These are phyloP conservation scores for Microcebus tavaratra DNA, from an alignment of 2,113 vertebrate species.

Conservation along the genomic window DNA sequence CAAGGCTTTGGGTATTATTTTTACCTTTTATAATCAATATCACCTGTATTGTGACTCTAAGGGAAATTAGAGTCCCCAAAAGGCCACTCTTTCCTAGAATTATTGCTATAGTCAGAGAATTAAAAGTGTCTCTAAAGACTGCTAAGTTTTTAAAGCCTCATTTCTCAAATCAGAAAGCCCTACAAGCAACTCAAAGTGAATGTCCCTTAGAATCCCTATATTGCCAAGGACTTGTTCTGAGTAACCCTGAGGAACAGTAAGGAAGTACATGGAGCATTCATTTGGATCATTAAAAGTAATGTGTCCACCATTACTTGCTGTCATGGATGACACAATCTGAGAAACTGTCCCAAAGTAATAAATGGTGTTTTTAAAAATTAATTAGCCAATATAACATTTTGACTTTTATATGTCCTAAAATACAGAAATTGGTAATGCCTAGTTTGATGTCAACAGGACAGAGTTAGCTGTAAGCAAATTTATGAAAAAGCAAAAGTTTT, in stretches of 20 bases:
- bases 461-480: background rate
- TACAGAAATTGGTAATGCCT: constrained; percentile 31
- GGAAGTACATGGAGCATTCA: background rate
- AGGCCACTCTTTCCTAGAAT: background rate
- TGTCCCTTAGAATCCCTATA: background rate
- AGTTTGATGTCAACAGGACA: constrained; percentile 49
- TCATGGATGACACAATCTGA: constrained; percentile 51
- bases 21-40: background rate
- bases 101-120: background rate
- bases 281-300: constrained; percentile 48
- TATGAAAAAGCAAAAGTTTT: constrained; percentile 25
- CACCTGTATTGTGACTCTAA: background rate
- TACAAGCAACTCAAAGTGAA: background rate
- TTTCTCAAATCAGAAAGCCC: background rate
- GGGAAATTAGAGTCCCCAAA: background rate
- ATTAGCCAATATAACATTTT: constrained; percentile 69
- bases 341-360: constrained; percentile 63
- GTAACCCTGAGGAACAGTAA: background rate
- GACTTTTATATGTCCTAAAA: constrained; percentile 59
- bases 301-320: constrained; percentile 33
- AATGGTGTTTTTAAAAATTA: constrained; percentile 67
- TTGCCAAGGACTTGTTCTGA: background rate
- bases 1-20: background rate
- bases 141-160: constrained; percentile 14
- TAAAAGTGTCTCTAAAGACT: background rate